Percentiles rank a stretch among this genome's conserved stretches.
Conservation (phyloP, 1,140 invertebrate genomes). For the Drosophila arizonae region DNA sequence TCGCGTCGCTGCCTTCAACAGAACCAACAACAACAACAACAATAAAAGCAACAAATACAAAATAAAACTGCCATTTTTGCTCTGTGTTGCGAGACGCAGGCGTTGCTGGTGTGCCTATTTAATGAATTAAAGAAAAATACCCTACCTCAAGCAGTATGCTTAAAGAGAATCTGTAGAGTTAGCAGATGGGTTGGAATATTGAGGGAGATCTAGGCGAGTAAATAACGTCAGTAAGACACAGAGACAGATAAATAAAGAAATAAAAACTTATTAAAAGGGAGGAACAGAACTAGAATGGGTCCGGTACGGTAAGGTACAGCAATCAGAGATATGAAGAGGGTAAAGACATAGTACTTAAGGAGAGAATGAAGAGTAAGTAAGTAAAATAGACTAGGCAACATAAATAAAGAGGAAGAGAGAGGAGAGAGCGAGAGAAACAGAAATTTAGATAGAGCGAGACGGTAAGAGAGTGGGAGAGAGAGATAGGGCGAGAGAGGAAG, state of each 20-base stretch:
- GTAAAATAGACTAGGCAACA: background rate
- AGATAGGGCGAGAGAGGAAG: background rate
- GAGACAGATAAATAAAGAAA: background rate
- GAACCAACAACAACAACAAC: conserved; percentile 56
- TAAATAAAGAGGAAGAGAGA: background rate
- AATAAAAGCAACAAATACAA: conserved; percentile 7
- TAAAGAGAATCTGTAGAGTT: background rate
- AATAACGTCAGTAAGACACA: too few species aligned
- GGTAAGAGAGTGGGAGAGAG: background rate
- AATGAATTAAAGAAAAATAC: conserved; percentile 12
- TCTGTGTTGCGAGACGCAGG: conserved; percentile 42
- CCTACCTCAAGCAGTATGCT: background rate
- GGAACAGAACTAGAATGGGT: too few species aligned
- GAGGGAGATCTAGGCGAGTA: background rate
- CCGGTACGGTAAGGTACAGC: background rate
- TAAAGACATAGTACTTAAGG: too few species aligned
- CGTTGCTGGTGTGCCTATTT: conserved; percentile 39
- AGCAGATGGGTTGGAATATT: background rate
- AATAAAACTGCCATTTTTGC: conserved; percentile 41
- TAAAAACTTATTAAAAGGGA: background rate
- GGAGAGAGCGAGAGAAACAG: too few species aligned
- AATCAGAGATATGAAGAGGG: too few species aligned
- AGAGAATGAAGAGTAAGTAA: background rate
- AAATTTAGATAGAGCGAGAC: too few species aligned
- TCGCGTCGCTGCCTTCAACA: conserved; percentile 72